Conservation (phyloP, 2,888 invertebrate species). For the Aspidiotus destructor region DNA sequence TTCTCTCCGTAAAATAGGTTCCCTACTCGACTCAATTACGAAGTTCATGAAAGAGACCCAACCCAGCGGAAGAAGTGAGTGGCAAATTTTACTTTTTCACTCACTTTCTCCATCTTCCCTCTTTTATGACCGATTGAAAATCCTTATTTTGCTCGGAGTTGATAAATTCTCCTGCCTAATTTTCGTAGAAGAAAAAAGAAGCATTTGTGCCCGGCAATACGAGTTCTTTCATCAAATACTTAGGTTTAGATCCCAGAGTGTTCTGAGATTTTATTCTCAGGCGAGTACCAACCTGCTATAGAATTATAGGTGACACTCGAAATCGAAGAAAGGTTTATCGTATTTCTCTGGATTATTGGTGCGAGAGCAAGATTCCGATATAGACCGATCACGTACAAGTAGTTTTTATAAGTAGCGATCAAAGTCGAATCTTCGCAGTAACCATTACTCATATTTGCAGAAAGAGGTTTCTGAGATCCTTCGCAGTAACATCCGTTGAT, state of each 20-base stretch:
- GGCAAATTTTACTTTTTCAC: no score
- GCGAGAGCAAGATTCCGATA: background rate
- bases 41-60: no score
- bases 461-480: background rate
- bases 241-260: background rate
- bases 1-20: no score
- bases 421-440: background rate
- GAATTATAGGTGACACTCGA: background rate
- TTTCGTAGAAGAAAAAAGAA: no score
- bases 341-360: background rate
- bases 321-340: background rate
- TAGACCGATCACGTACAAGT: background rate
- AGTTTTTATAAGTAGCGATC: background rate
- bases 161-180: no score
- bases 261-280: background rate
- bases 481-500: background rate
- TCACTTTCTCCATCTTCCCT: no score
- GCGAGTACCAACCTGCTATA: background rate
- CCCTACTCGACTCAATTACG: no score
- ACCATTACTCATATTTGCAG: background rate
- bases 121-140: no score
- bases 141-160: no score
- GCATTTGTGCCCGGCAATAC: no score
- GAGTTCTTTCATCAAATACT: no score
- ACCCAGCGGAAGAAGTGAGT: no score